Evolutionary conservation across 2,888 invertebrate species (phyloP).

Genomic region (Aporophyla nigra): DNA sequence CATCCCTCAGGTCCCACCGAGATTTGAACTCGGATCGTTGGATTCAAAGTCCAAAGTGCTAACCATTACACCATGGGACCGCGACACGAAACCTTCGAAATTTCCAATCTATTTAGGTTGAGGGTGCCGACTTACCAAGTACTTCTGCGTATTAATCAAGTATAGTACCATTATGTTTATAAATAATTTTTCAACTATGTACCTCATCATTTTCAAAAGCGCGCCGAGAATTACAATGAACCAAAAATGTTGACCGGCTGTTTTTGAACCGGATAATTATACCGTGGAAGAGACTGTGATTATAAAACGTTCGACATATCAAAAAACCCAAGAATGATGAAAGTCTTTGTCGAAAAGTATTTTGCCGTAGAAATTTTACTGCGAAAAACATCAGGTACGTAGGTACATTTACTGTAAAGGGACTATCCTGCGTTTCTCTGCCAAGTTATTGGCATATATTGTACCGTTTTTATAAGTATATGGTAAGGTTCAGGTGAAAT

Average conservation of each 20-base stretch:
- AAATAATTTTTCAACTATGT: constrained; percentile 30
- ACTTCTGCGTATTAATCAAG: not conserved
- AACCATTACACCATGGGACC: constrained; percentile 74
- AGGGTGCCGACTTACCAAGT: not conserved
- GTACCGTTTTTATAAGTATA: not conserved
- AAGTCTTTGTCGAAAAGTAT: constrained; percentile 44
- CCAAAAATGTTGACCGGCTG: constrained; percentile 74
- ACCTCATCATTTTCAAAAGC: constrained; percentile 53
- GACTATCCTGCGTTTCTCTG: not conserved
- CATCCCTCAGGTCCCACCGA: constrained; percentile 81
- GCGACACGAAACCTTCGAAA: constrained; percentile 18
- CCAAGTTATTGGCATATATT: not conserved
- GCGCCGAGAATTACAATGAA: constrained; percentile 74
- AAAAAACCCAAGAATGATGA: constrained; percentile 71
- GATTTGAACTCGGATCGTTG: constrained; percentile 87
- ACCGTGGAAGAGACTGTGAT: constrained; percentile 74
- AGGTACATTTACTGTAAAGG: not conserved
- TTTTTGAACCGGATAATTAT: constrained; percentile 80
- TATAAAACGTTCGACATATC: constrained; percentile 80
- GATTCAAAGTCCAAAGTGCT: constrained; percentile 90
- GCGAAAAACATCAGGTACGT: not conserved
- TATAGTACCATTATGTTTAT: constrained; percentile 7
- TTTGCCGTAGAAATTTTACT: constrained; percentile 26
- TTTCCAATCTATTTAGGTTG: not conserved
- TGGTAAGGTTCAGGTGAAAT: not conserved